Percentiles rank a stretch among this genome's conserved stretches.
phyloP scores from a whole-genome alignment of 1,140 invertebrate genomes.

The Agrypnia vestita region DNA sequence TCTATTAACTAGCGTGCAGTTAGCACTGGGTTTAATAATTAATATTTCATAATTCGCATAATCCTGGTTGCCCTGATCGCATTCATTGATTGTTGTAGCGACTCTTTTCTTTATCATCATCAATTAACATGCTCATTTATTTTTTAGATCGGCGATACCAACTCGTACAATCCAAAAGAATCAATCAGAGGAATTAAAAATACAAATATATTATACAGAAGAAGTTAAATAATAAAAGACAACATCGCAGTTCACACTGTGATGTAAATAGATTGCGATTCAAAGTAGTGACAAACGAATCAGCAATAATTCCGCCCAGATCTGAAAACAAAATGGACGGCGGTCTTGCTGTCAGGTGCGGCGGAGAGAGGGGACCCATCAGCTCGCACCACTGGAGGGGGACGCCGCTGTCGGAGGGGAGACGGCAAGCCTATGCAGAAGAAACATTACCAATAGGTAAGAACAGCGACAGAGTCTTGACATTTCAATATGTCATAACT shows the following conservation, averaged over 20 bases:
- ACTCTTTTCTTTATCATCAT: background rate
- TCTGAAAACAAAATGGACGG: constrained; percentile 36
- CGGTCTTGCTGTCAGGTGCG: constrained; percentile 23
- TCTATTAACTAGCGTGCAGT: too few species aligned
- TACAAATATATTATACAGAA: too few species aligned
- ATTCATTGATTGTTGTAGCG: background rate
- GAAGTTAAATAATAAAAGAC: too few species aligned
- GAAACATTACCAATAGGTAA: constrained; percentile 41
- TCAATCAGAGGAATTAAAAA: too few species aligned
- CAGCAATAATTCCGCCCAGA: background rate
- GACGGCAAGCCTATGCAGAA: constrained; percentile 9
- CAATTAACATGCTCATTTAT: background rate
- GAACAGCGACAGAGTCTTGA: background rate
- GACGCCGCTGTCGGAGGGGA: background rate
- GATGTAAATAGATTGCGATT: too few species aligned
- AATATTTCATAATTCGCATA: too few species aligned
- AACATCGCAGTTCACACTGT: too few species aligned
- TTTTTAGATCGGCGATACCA: background rate
- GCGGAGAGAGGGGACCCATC: constrained; percentile 21
- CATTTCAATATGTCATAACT: too few species aligned
- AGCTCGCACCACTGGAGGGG: constrained; percentile 49
- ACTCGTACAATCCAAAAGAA: too few species aligned
- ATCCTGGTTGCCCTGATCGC: too few species aligned
- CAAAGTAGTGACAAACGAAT: background rate
- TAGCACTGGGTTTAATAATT: too few species aligned